phyloP scores from a whole-genome alignment of 2,797 vertebrate genomes.

The Tokudaia muenninki region DNA sequence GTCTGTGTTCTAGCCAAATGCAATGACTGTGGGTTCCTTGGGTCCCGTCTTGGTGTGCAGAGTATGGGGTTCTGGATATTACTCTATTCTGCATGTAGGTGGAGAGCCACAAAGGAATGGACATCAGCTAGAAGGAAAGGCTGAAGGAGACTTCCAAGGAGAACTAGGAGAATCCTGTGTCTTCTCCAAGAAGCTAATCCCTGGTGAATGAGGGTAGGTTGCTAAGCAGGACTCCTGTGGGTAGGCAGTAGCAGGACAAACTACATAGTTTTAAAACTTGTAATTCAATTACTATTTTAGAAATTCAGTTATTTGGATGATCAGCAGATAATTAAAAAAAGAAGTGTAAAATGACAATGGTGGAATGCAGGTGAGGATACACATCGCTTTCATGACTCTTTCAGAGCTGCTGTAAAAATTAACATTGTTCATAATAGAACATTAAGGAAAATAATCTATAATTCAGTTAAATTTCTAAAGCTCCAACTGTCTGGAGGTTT shows the following conservation, averaged over 20 bases:
- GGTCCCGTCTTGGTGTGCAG: too few relatives aligned
- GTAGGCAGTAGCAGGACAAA: not conserved
- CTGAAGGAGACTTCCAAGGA: not conserved
- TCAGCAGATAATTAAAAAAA: not conserved
- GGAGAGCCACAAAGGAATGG: not conserved
- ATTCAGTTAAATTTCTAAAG: not conserved
- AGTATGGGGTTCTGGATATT: not conserved
- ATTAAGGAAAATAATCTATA: not conserved
- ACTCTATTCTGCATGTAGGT: not conserved
- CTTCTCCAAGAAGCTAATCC: not conserved
- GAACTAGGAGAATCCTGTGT: too few relatives aligned
- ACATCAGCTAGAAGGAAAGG: not conserved
- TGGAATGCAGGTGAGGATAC: not conserved
- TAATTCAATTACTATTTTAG: constrained; percentile 44
- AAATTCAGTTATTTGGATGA: not conserved
- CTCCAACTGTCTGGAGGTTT: not conserved
- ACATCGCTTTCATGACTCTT: not conserved
- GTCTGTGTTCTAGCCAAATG: not conserved
- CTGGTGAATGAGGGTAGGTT: not conserved
- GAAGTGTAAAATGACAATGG: not conserved
- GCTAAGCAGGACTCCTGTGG: not conserved
- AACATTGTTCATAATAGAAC: constrained; percentile 8
- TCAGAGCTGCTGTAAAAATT: not conserved
- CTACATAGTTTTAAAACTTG: not conserved
- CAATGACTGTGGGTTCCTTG: not conserved